Conservation (phyloP, 2,888 invertebrate genomes). For the Cabera pusaria region DNA sequence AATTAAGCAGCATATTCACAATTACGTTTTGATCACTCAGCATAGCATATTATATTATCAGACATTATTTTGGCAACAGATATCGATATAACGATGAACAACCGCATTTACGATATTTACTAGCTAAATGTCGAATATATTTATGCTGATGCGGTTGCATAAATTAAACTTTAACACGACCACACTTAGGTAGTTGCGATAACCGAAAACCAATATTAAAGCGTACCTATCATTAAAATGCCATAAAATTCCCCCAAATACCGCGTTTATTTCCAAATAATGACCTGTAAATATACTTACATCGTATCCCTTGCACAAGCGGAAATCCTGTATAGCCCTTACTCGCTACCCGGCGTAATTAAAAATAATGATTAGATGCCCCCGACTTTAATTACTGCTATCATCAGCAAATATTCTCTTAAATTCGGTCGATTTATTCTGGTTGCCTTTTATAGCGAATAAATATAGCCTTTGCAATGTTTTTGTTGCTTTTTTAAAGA, state of each 20-base stretch:
- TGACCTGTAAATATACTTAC: constrained; percentile 20
- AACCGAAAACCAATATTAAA: constrained; percentile 19
- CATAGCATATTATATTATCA: too few species aligned
- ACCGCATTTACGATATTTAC: too few species aligned
- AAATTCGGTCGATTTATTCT: constrained; percentile 15
- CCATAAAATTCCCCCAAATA: constrained; percentile 17
- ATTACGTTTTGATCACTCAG: too few species aligned
- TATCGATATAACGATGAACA: too few species aligned
- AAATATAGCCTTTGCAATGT: too few species aligned
- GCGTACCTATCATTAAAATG: constrained; percentile 21
- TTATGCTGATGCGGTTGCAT: constrained; percentile 1
- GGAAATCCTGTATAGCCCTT: constrained; percentile 27
- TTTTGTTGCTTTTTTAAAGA: constrained; percentile 6
- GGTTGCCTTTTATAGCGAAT: constrained; percentile 22
- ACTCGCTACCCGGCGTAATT: constrained; percentile 32
- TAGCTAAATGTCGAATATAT: too few species aligned
- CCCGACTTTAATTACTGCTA: constrained; percentile 28
- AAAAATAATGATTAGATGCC: constrained; percentile 33
- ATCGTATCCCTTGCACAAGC: constrained; percentile 24
- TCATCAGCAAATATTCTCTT: constrained; percentile 19
- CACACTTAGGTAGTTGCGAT: too few species aligned
- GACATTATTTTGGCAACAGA: too few species aligned
- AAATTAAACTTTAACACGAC: too few species aligned
- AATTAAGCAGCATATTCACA: too few species aligned
- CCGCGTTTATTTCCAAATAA: constrained; percentile 24